phyloP scores from a whole-genome alignment of 2,888 invertebrate genomes.

The Linnaemya tessellans region DNA sequence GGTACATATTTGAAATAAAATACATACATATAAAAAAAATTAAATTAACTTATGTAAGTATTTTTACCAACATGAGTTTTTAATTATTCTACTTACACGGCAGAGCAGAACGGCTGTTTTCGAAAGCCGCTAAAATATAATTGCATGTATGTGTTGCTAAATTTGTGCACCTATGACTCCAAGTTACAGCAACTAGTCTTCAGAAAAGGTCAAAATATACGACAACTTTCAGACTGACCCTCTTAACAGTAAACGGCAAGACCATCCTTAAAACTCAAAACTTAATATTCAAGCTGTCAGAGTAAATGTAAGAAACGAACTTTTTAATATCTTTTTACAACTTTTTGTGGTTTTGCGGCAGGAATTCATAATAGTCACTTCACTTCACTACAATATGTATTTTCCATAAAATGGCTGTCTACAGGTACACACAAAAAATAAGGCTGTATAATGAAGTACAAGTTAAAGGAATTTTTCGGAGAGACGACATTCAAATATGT shows the following conservation, averaged over 20 bases:
- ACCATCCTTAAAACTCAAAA: constrained; percentile 12
- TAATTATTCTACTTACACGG: no score
- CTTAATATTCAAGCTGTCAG: constrained; percentile 33
- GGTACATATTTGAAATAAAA: no score
- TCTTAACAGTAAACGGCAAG: background rate
- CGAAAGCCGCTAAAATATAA: no score
- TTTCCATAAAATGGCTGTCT: constrained; percentile 27
- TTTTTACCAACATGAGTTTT: no score
- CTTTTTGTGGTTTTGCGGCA: constrained; percentile 61
- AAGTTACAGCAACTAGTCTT: no score
- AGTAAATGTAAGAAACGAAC: constrained; percentile 32
- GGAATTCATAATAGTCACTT: constrained; percentile 64
- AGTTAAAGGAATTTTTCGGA: constrained; percentile 18
- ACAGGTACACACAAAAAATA: background rate
- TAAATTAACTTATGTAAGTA: no score
- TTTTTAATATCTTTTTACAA: constrained; percentile 65
- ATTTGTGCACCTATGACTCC: no score
- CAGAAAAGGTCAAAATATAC: no score
- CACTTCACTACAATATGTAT: constrained; percentile 26
- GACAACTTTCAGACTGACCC: no score
- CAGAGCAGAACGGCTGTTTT: no score
- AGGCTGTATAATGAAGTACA: background rate
- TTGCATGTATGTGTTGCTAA: no score
- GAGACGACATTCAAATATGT: constrained; percentile 45
- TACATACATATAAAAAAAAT: no score